phyloP scores from a whole-genome alignment of 2,888 invertebrate genomes.

The Microchrysa polita region DNA sequence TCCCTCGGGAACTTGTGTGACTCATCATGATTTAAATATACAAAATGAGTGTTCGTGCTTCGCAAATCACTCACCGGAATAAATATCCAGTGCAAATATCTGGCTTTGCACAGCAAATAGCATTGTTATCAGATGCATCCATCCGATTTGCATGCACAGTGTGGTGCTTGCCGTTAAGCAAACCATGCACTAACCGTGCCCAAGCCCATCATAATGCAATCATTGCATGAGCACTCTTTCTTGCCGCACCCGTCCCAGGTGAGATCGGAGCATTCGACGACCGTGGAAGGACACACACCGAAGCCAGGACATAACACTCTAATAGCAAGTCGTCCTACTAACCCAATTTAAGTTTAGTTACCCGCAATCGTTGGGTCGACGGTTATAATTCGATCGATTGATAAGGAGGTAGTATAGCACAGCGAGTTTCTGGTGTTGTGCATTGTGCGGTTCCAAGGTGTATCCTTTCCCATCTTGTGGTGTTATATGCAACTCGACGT shows the following conservation, averaged over 20 bases:
- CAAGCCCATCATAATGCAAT: background rate
- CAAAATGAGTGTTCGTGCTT: background rate
- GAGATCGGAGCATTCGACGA: background rate
- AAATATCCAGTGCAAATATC: background rate
- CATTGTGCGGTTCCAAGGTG: constrained; percentile 11
- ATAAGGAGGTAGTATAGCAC: too few relatives aligned
- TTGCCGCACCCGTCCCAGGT: background rate
- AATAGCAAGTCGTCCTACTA: constrained; percentile 62
- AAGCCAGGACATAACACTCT: constrained; percentile 37
- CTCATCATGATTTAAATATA: too few relatives aligned
- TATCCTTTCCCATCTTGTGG: background rate
- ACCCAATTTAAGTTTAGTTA: constrained; percentile 64
- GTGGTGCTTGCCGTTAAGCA: background rate
- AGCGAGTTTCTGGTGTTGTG: constrained; percentile 45
- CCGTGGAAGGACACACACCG: constrained; percentile 16
- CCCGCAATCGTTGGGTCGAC: constrained; percentile 53
- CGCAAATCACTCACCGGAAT: background rate
- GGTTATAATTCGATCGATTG: constrained; percentile 48
- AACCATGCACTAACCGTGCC: background rate
- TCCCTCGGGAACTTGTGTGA: constrained; percentile 6
- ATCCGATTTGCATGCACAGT: background rate
- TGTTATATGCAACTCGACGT: background rate
- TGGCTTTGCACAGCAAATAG: too few relatives aligned
- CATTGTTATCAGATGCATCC: background rate
- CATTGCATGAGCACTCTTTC: background rate